phyloP scores from a whole-genome alignment of 2,797 vertebrate species.

The Sebastes umbrosus region DNA sequence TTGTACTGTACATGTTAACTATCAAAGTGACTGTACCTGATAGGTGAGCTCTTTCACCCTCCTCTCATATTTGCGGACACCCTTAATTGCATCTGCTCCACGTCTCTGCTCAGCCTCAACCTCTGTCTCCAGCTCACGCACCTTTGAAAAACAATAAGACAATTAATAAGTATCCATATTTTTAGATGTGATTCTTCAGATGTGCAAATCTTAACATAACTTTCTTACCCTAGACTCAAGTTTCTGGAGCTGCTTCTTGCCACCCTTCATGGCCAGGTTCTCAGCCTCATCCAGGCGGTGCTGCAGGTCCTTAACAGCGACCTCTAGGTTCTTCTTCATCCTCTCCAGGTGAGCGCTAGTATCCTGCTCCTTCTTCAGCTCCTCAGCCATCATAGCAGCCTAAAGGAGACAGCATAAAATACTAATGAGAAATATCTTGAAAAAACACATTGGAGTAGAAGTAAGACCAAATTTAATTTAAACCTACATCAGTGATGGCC shows the following conservation, averaged over 20 bases:
- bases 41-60: conserved; percentile 86
- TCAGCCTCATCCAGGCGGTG: conserved; percentile 91
- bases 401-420: conserved; percentile 24
- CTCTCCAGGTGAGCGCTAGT: conserved; percentile 91
- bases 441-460: rapidly evolving
- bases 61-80: conserved; percentile 84
- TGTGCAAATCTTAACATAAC: neutral
- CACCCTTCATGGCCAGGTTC: conserved; percentile 91
- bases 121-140: conserved; percentile 84
- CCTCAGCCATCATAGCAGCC: conserved; percentile 93
- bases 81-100: conserved; percentile 82
- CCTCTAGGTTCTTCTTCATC: conserved; percentile 91
- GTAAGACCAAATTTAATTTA: neutral
- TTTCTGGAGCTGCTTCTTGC: conserved; percentile 93
- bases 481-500: conserved; percentile 88
- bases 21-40: conserved; percentile 71
- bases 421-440: neutral
- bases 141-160: conserved; percentile 37
- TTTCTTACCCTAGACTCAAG: conserved; percentile 84
- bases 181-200: no score
- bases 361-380: conserved; percentile 93
- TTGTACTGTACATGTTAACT: neutral
- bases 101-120: conserved; percentile 85
- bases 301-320: conserved; percentile 90
- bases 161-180: neutral